Conservation (phyloP, 1,140 invertebrate genomes). For the Drosophila insularis region DNA sequence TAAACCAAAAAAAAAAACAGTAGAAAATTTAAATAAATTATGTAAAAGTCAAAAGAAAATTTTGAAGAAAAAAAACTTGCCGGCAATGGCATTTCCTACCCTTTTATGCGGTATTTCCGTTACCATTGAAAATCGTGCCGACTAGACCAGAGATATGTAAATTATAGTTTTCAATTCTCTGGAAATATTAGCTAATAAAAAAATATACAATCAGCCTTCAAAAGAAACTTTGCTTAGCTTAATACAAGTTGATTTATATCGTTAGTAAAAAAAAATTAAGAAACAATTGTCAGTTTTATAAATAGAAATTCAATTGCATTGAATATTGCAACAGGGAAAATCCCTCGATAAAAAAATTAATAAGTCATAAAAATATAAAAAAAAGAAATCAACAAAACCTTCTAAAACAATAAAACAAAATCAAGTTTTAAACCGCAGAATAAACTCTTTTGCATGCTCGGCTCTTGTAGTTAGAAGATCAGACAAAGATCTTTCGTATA, state of each 20-base stretch:
- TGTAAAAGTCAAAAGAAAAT: constrained; percentile 55
- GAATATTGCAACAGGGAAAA: neutral
- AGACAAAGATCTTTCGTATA: too few species aligned
- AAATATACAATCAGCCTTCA: constrained; percentile 31
- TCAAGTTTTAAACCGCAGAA: neutral
- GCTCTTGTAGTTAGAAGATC: neutral
- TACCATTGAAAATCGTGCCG: constrained; percentile 52
- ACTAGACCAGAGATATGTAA: constrained; percentile 42
- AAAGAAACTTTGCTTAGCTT: constrained; percentile 7
- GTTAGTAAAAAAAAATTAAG: neutral
- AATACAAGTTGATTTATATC: neutral
- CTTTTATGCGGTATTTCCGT: constrained; percentile 58
- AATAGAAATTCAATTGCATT: neutral
- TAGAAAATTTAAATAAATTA: constrained; percentile 75
- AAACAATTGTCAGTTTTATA: neutral
- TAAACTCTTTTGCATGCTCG: neutral
- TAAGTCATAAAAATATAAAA: neutral
- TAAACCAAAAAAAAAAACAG: constrained; percentile 18
- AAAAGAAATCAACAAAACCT: neutral
- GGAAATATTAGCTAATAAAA: constrained; percentile 34
- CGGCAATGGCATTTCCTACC: constrained; percentile 16
- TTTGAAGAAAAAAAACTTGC: constrained; percentile 23
- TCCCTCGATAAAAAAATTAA: neutral
- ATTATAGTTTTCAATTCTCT: constrained; percentile 49
- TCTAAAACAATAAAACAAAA: neutral